Percentiles rank a stretch among this genome's conserved stretches.
Evolutionary conservation across 2,797 vertebrate genomes (phyloP).

Genomic region (Thunnus albacares): DNA sequence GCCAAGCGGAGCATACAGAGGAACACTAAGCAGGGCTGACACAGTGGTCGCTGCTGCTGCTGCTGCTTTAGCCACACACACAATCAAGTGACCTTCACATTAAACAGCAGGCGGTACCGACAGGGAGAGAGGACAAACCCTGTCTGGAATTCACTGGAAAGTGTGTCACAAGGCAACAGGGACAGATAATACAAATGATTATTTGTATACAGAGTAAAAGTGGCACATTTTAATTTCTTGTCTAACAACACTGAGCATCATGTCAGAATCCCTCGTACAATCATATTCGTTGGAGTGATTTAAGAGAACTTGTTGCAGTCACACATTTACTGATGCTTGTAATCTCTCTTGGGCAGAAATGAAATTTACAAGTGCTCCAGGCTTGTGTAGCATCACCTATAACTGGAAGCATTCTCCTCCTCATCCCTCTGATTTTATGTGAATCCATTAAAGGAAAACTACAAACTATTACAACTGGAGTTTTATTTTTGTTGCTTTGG

Average conservation of each 20-base stretch:
- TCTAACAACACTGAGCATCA: too few species aligned
- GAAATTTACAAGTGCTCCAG: too few species aligned
- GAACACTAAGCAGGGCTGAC: slow-evolving; percentile 48
- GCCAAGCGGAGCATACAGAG: slow-evolving; percentile 51
- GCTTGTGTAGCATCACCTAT: background rate
- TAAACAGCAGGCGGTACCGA: slow-evolving; percentile 22
- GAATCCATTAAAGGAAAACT: too few species aligned
- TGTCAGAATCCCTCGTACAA: too few species aligned
- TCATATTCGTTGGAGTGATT: too few species aligned
- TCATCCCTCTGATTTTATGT: background rate
- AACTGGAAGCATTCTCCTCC: background rate
- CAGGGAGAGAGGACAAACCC: slow-evolving; percentile 19
- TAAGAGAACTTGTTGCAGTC: too few species aligned
- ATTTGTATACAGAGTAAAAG: background rate
- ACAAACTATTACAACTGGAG: too few species aligned
- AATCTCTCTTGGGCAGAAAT: too few species aligned
- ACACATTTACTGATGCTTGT: too few species aligned
- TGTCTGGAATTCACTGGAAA: slow-evolving; percentile 11
- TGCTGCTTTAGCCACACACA: slow-evolving; percentile 30
- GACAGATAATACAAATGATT: background rate
- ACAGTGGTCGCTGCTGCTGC: slow-evolving; percentile 33
- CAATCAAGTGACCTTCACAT: slow-evolving; percentile 60
- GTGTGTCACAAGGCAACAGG: slow-evolving; percentile 2
- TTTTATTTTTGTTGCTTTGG: too few species aligned
- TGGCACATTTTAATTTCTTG: too few species aligned